A percentile compares a stretch with the other conserved stretches of the same genome.
Conservation (phyloP, 2,888 invertebrate species). For the Tineola bisselliella region DNA sequence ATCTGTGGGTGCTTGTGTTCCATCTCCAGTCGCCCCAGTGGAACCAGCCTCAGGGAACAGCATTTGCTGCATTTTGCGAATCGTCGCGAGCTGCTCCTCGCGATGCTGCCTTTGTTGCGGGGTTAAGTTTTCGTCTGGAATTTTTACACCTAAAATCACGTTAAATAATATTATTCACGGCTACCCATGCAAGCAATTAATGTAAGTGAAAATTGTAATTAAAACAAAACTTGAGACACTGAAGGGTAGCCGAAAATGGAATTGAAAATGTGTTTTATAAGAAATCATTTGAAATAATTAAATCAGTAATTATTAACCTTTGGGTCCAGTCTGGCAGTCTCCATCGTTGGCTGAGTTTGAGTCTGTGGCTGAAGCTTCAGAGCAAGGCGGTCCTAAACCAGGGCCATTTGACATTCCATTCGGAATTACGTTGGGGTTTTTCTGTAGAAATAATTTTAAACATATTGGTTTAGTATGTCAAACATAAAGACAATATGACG, state of each 20-base stretch:
- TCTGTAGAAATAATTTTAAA: constrained; percentile 28
- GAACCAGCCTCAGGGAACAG: constrained; percentile 78
- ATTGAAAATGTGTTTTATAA: too few species aligned
- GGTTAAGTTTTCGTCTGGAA: constrained; percentile 95
- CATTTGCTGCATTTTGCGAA: constrained; percentile 92
- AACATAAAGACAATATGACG: not conserved
- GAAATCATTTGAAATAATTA: too few species aligned
- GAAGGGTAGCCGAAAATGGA: too few species aligned
- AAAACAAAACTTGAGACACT: too few species aligned
- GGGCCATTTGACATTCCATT: constrained; percentile 60
- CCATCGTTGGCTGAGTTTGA: constrained; percentile 17
- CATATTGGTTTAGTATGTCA: not conserved
- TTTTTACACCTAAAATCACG: constrained; percentile 75
- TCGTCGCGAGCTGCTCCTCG: constrained; percentile 90
- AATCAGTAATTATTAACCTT: constrained; percentile 33
- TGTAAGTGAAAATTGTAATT: too few species aligned
- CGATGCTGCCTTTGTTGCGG: constrained; percentile 95
- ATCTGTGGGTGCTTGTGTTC: constrained; percentile 37
- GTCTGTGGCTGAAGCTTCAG: constrained; percentile 26
- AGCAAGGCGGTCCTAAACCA: constrained; percentile 45
- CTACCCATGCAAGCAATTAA: not conserved
- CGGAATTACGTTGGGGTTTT: constrained; percentile 64
- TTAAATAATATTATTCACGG: not conserved
- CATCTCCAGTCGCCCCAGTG: constrained; percentile 28
- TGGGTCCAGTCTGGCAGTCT: constrained; percentile 46